Evolutionary conservation across 92 coral and sea anemone species (phyloP), one percentile per base, ranked within the genome.

Genomic region (Desmophyllum pertusum): DNA sequence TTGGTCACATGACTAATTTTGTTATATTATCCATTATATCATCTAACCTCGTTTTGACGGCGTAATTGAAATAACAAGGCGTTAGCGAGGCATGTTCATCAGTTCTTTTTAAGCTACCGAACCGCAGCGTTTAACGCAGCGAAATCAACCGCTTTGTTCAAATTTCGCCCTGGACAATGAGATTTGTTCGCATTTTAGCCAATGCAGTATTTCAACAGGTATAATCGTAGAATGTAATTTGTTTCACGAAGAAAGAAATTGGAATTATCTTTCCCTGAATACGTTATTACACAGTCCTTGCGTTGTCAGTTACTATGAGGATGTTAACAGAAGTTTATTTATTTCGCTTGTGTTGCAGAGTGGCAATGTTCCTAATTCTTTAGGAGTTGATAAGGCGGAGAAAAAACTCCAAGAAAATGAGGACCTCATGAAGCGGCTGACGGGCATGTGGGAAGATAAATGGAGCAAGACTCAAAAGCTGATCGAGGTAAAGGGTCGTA

Each of bases 361-460:
- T 73, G 98, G 97, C 72, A 84, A 70, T 50, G 78, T 68, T 38
- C 74, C 82, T 4, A 83, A 55, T 66, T 65, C 89, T 25, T n/a
- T 73, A 30, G 92, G 89, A 14, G 73, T 81, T 69, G 89, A 90
- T 80, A 94, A 92, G 55, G 85, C 98, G 17, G 98, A 94, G 88
- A 90, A 84, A 85, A 91, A 97, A 81, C 94, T 97, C 3, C 98
- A 94, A 74, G 99, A 97, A 59, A 97, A 95, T 73, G 97, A 94
- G 70, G 92, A 90, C 37, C 91, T 97, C 36, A 93, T 97, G 93
- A 97, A 92, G 76, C 94, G 99, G 18, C 89, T 97, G 63, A 97
- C 99, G 14, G 99, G 99, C 1, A 94, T 97, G 8, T 97, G 99
- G 99, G 99, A 97, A 63, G 99, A 97, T 69, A 97, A 97, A 79